These are phyloP conservation scores for Pristionchus arcanus DNA, from an alignment of 2,888 invertebrate species.

Conservation along the genomic window DNA sequence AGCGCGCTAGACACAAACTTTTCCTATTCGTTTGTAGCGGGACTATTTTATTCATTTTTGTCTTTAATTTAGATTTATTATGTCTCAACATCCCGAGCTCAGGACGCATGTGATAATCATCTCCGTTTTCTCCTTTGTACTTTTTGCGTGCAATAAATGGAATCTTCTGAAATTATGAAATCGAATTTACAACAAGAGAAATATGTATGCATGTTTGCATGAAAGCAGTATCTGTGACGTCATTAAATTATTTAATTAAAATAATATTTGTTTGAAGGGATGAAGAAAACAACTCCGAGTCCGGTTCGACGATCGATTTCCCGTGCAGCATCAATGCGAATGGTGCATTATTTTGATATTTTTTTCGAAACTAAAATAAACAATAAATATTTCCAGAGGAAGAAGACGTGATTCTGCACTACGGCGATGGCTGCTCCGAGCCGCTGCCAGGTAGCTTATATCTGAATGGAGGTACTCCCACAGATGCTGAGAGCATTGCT, in stretches of 20 bases:
- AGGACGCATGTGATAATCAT: constrained; percentile 16
- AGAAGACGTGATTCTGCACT: constrained; percentile 60
- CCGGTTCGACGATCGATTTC: constrained; percentile 49
- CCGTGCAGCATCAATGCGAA: constrained; percentile 49
- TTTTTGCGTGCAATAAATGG: constrained; percentile 33
- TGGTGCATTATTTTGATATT: background rate
- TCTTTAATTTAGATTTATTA: background rate
- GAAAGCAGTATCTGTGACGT: background rate
- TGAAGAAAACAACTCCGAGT: constrained; percentile 27
- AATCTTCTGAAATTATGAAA: background rate
- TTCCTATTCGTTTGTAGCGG: constrained; percentile 26
- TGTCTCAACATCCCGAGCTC: background rate
- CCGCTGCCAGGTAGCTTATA: constrained; percentile 51
- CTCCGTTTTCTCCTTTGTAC: background rate
- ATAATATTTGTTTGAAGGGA: background rate
- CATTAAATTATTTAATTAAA: background rate
- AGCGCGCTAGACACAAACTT: constrained; percentile 16
- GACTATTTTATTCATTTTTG: background rate
- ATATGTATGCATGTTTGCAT: background rate
- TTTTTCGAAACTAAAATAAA: background rate
- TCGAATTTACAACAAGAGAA: background rate
- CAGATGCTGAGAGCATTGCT: too few relatives aligned
- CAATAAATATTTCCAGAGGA: background rate
- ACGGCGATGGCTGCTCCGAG: constrained; percentile 55
- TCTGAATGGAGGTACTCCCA: too few relatives aligned